phyloP scores from a whole-genome alignment of 2,797 vertebrate genomes.

The Chelon auratus region DNA sequence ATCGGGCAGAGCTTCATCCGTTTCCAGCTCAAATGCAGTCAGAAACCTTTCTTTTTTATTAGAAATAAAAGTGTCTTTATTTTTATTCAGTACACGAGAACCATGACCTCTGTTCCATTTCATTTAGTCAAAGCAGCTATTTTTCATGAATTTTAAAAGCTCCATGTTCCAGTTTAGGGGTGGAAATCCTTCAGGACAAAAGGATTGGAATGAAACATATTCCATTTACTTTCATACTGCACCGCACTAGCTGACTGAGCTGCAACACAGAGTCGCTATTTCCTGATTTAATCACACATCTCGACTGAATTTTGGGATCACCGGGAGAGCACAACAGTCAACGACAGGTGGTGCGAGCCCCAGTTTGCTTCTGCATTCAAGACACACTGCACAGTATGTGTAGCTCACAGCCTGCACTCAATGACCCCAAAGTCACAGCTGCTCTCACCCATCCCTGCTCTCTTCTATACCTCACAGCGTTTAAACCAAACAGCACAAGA shows the following conservation, averaged over 20 bases:
- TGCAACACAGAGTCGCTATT: constrained; percentile 14
- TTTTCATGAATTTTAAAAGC: constrained; percentile 9
- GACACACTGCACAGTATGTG: constrained; percentile 63
- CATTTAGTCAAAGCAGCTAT: constrained; percentile 17
- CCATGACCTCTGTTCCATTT: constrained; percentile 9
- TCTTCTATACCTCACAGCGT: constrained; percentile 37
- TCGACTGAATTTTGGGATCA: constrained; percentile 41
- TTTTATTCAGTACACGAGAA: constrained; percentile 12
- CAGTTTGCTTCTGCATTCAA: constrained; percentile 61
- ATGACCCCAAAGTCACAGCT: constrained; percentile 76
- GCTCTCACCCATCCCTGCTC: constrained; percentile 67
- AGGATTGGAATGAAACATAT: constrained; percentile 21
- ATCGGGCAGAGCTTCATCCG: constrained; percentile 33
- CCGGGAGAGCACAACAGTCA: constrained; percentile 56
- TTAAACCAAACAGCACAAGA: constrained; percentile 38
- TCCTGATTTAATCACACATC: constrained; percentile 43
- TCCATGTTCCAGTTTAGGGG: constrained; percentile 8
- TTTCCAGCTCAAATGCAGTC: constrained; percentile 19
- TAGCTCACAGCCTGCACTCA: constrained; percentile 69
- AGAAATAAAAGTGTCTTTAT: constrained; percentile 24
- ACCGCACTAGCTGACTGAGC: constrained; percentile 18
- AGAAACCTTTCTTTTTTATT: constrained; percentile 28
- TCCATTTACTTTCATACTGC: constrained; percentile 11
- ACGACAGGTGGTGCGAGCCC: constrained; percentile 42
- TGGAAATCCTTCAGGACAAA: constrained; percentile 25